These are phyloP conservation scores for Hirtodrosophila duncani DNA, from an alignment of 2,888 invertebrate genomes.

Conservation along the genomic window DNA sequence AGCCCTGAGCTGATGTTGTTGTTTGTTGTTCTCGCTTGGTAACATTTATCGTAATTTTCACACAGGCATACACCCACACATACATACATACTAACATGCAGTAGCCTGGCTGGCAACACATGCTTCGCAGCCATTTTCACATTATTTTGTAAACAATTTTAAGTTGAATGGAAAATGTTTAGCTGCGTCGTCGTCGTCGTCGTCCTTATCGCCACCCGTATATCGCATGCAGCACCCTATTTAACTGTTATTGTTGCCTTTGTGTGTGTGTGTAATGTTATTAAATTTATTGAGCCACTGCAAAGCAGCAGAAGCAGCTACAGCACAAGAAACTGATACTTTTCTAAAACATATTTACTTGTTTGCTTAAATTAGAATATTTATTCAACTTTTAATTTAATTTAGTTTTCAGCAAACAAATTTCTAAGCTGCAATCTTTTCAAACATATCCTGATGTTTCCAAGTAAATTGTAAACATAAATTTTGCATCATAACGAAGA, in stretches of 20 bases:
- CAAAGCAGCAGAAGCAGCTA: slow-evolving; percentile 3
- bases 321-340: slow-evolving; percentile 4
- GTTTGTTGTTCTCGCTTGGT: slow-evolving; percentile 55
- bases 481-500: too few species aligned
- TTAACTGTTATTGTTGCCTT: slow-evolving; percentile 33
- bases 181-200: slow-evolving; percentile 31
- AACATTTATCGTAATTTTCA: slow-evolving; percentile 72
- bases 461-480: too few species aligned
- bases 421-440: too few species aligned
- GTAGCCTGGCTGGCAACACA: slow-evolving; percentile 51
- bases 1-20: slow-evolving; percentile 25
- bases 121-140: slow-evolving; percentile 69
- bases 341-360: slow-evolving; percentile 19
- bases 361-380: slow-evolving; percentile 15
- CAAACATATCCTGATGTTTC: too few species aligned
- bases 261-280: slow-evolving; percentile 23
- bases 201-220: slow-evolving; percentile 19
- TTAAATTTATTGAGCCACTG: slow-evolving; percentile 45
- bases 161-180: slow-evolving; percentile 72
- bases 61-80: slow-evolving; percentile 34
- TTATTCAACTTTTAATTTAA: slow-evolving; percentile 37
- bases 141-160: slow-evolving; percentile 72
- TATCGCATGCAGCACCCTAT: slow-evolving; percentile 65
- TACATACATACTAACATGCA: slow-evolving; percentile 11
- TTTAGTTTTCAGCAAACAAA: too few species aligned